Base-by-base conservation (phyloP, 2,797 vertebrate genomes). In the Myripristis murdjan region DNA sequence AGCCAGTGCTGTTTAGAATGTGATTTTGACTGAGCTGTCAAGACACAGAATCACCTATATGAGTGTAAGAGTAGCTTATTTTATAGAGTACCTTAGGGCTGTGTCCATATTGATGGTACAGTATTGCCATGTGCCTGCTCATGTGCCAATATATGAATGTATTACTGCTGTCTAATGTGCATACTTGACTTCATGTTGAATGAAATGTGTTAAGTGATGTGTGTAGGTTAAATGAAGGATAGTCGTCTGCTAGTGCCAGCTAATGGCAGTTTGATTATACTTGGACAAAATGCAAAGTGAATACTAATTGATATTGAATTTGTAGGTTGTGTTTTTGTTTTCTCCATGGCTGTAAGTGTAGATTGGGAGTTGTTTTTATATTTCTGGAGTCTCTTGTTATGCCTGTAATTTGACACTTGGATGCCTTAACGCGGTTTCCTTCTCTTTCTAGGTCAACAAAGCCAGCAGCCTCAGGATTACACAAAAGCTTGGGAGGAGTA, bases 401-500 rank as follows among this genome's bases (percentile, higher is more conserved):
- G 33, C 33, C 12, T n/a, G 15, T 55, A 1, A 7, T 62, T 39
- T 39, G 1, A 15, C 14, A 0, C 5, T 55, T 18, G 1, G 12
- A 52, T 48, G 14, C 10, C 31, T 57, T 83, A 63, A 91, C 58
- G 24, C 22, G 4, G 7, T 28, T 41, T 49, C 62, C 1, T 64
- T 87, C 4, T 83, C 26, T 77, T 70, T 87, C 71, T 81, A 96
- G 94, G 94, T 94, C 95, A 96, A 86, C 95, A 96, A 91, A 94
- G 84, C 56, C 95, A 96, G 56, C 93, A 95, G 75, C 93, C 93
- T 83, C 93, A 95, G 91, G 93, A 96, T 90, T 95, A 95, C 93
- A 97, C 92, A 14, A 92, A 97, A 92, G 94, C 95, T 78, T 95
- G 94, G 93, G 94, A 96, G 87, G 92, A 96, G 75, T 95, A 96